Base-by-base conservation (phyloP, 1,140 invertebrate species). In the Colletes latitarsis region DNA sequence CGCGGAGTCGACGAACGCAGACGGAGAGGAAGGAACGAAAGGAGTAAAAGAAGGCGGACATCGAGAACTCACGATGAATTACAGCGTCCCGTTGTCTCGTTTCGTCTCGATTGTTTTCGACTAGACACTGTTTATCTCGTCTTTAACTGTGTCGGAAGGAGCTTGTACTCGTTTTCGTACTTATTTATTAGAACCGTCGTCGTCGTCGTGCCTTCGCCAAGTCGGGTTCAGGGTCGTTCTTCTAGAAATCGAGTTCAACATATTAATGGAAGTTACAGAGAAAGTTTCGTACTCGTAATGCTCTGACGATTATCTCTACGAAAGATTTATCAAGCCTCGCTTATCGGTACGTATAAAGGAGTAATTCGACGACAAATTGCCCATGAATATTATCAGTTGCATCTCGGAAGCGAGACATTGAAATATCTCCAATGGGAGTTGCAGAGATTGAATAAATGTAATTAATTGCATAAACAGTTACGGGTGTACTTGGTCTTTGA, bases 91-190 rank as follows among this genome's bases (percentile, higher is more conserved):
- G 57, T 57, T 82, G 58, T 46, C 43, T 67, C 57, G 79, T 78
- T 80, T 80, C 41, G 72, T 70, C 43, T 62, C 75, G 72, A 88
- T 88, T 88, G 83, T 88, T 86, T 88, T 86, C 84, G 84, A 83
- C 86, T 86, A 88, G 84, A 88, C 84, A 60, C 58, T 52, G 49
- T 84, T 82, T 84, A 74, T 87, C 79, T 79, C 58, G 41, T 41
- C 62, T 46, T 80, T 80, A 60, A 21, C 30, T 79, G 30, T 64
- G 21, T 71, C 41, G 39, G 46, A 43, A 53, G 43, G 6, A 39
- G 10, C 43, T 19, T 43, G 9, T 21, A 4, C 9, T 41, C 17
- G 30, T 67, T 43, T 46, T 6, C 49, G 1, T 69, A 43, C 60
- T 77, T 86, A 86, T 83, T 86, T 83, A 83, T 86, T 57, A 30